These are phyloP conservation scores for Meiosimyza decipiens DNA, from an alignment of 2,888 invertebrate species.

Conservation along the genomic window DNA sequence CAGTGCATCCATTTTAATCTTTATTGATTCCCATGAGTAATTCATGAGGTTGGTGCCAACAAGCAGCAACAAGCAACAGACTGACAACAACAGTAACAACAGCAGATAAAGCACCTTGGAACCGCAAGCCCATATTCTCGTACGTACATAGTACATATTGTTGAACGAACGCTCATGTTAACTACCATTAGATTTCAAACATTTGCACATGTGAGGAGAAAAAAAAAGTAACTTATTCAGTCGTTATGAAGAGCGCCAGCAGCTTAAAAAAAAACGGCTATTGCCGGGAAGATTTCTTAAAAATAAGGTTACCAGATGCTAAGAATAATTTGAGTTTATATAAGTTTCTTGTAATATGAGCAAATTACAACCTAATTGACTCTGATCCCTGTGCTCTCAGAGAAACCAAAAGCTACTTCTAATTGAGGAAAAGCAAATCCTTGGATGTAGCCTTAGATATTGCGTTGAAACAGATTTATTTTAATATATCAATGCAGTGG, in stretches of 20 bases:
- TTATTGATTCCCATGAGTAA: constrained; percentile 41
- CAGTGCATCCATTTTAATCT: constrained; percentile 31
- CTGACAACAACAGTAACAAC: not conserved
- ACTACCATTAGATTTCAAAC: not conserved
- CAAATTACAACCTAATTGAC: too few species aligned
- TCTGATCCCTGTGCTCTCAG: too few species aligned
- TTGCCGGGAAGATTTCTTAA: too few species aligned
- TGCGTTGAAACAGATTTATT: too few species aligned
- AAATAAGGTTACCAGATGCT: too few species aligned
- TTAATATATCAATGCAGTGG: too few species aligned
- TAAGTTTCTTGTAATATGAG: too few species aligned
- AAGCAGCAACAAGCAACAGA: constrained; percentile 6
- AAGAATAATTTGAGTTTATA: too few species aligned
- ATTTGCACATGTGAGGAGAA: not conserved
- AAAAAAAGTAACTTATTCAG: constrained; percentile 20
- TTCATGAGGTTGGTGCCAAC: constrained; percentile 26
- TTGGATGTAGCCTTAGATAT: too few species aligned
- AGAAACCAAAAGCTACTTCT: too few species aligned
- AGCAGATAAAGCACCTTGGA: constrained; percentile 4
- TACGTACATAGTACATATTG: constrained; percentile 10
- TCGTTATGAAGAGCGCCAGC: constrained; percentile 13
- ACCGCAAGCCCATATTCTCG: constrained; percentile 28
- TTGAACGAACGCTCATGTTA: not conserved
- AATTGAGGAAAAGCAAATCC: too few species aligned
- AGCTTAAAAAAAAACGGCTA: too few species aligned